Conservation (phyloP, 2,113 vertebrate species). For the Poeciliopsis occidentalis region DNA sequence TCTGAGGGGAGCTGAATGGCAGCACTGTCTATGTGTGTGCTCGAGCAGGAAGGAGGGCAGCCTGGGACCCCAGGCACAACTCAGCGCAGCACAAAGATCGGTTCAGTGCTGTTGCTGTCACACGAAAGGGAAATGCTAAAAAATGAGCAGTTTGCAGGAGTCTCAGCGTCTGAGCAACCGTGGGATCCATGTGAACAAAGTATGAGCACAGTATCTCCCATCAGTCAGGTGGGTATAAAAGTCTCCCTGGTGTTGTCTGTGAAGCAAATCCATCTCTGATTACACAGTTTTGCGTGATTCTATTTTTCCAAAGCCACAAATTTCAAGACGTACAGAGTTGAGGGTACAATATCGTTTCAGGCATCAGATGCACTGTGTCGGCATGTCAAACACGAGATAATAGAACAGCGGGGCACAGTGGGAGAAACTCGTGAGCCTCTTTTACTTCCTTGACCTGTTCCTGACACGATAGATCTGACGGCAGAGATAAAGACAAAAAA, state of each 20-base stretch:
- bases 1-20: conserved; percentile 75
- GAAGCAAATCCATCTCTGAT: not conserved
- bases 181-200: not conserved
- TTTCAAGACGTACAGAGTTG: not conserved
- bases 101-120: conserved; percentile 62
- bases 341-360: not conserved
- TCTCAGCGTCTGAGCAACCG: not conserved
- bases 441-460: not conserved
- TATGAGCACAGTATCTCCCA: not conserved
- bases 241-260: not conserved
- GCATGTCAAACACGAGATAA: not conserved
- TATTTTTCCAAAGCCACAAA: not conserved
- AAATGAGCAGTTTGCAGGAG: conserved; percentile 33
- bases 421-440: not conserved
- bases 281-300: not conserved
- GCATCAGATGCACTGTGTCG: not conserved
- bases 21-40: conserved; percentile 57
- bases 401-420: not conserved
- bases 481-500: not conserved
- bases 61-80: conserved; percentile 27
- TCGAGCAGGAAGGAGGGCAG: conserved; percentile 43
- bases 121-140: conserved; percentile 25
- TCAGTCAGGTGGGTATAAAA: not conserved
- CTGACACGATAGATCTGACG: not conserved
- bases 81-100: conserved; percentile 59